Evolutionary conservation across 37 sponge, comb jelly and placozoan species (phyloP).

Genomic region (Aplysina aerophoba): DNA sequence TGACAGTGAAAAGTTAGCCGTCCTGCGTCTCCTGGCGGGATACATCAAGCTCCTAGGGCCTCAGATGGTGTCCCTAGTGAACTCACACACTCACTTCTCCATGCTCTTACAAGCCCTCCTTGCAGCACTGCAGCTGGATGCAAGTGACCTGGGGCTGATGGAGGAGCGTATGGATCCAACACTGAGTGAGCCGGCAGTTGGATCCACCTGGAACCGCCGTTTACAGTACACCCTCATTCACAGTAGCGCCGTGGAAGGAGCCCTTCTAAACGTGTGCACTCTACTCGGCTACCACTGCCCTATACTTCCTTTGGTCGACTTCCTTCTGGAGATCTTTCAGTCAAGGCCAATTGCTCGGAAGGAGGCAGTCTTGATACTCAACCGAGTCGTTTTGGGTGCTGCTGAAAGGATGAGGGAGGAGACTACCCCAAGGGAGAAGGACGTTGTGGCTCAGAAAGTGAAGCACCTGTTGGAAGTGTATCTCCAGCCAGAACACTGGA

Average conservation of each 20-base stretch:
- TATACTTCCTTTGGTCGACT: slow-evolving; percentile 31
- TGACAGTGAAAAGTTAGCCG: slow-evolving; percentile 54
- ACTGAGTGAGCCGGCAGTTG: neutral
- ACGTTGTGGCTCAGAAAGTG: neutral
- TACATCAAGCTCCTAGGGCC: slow-evolving; percentile 63
- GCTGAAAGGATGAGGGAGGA: neutral
- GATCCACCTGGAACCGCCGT: neutral
- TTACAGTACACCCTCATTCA: slow-evolving; percentile 49
- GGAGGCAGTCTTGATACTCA: slow-evolving; percentile 47
- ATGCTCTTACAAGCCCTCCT: slow-evolving; percentile 53
- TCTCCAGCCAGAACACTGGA: neutral
- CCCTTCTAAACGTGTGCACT: slow-evolving; percentile 42
- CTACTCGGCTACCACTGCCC: slow-evolving; percentile 57
- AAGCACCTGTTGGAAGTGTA: neutral
- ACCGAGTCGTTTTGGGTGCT: slow-evolving; percentile 47
- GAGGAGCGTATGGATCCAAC: slow-evolving; percentile 10
- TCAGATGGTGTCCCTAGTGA: slow-evolving; percentile 30
- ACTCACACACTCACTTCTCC: slow-evolving; percentile 69
- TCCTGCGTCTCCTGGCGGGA: slow-evolving; percentile 61
- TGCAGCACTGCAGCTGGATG: slow-evolving; percentile 54
- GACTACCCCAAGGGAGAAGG: neutral
- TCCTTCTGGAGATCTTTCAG: slow-evolving; percentile 49
- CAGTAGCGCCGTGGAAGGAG: slow-evolving; percentile 1
- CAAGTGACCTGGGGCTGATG: neutral
- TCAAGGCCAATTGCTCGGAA: neutral